Base-by-base conservation (phyloP, 2,888 invertebrate genomes). In the Ceramica pisi region DNA sequence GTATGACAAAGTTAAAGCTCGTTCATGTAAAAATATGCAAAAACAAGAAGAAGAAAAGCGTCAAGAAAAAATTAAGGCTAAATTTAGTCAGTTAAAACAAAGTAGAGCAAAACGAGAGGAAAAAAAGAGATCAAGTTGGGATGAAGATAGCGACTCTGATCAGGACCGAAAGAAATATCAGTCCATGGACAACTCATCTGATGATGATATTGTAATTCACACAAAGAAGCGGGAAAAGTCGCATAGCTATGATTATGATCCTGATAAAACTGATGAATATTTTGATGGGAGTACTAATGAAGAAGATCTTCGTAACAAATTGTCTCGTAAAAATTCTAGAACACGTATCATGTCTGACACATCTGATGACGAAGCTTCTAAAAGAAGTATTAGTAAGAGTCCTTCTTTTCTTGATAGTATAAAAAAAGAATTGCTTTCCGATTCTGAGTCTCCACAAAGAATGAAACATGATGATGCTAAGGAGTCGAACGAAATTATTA, bases 1-100 rank as follows among this genome's bases (percentile, higher is more conserved):
- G 99, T 99, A 99, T 92, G 99, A 99, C 91, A 99, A 99, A 94
- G 99, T 99, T 0, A 99, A 99, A 93, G 99, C 99, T 5, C 97
- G 99, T 53, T 98, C 99, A 35, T 98, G 98, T 87, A 98, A 99
- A 93, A 99, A 98, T 91, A 98, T 98, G 98, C 98, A 98, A 91
- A 98, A 98, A 90, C 97, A 98, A 90, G 98, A 98, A 90, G 98
- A 98, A 92, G 98, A 98, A 92, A 98, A 98, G 90, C 96, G 98
- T 0, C 97, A 97, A 91, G 97, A 98, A 91, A 98, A 98, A 90
- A 97, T 98, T 66, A 98, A 98, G 92, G 98, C 98, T 12, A 98
- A 98, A 93, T 99, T 99, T 90, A 98, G 97, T 84, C 98, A 98
- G 88, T 91, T 99, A 75, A 98, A 99, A 90, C 98, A 98, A 91